Percentiles rank a stretch among this genome's conserved stretches.
Evolutionary conservation across 2,888 invertebrate genomes (phyloP).

Genomic region (Embidobia sp.): DNA sequence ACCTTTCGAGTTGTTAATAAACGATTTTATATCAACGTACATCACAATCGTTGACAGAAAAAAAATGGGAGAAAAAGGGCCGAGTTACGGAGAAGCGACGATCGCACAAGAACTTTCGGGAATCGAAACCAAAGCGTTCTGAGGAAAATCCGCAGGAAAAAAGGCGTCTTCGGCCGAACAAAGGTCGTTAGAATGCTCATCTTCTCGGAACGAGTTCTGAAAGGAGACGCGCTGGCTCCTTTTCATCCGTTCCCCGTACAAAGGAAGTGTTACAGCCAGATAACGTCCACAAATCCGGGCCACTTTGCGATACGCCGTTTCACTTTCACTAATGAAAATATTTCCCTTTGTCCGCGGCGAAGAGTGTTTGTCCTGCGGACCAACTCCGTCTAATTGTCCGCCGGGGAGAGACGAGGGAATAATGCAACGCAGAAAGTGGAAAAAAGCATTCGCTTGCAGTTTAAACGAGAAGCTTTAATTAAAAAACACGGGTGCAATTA

Average conservation of each 20-base stretch:
- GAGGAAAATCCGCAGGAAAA: constrained; percentile 42
- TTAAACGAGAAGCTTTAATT: constrained; percentile 31
- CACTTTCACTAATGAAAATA: constrained; percentile 34
- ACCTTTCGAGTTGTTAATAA: too few species aligned
- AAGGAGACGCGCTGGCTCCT: constrained; percentile 61
- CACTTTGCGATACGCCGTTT: constrained; percentile 8
- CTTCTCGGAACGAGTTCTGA: constrained; percentile 63
- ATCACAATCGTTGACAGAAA: neutral
- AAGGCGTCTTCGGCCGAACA: constrained; percentile 42
- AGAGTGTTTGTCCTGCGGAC: too few species aligned
- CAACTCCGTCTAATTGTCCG: constrained; percentile 1
- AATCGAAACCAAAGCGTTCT: constrained; percentile 41
- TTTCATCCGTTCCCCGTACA: constrained; percentile 66
- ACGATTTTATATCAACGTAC: neutral
- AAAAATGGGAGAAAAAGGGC: constrained; percentile 5
- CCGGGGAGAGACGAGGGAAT: neutral
- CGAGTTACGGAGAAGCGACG: constrained; percentile 8
- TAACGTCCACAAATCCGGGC: constrained; percentile 62
- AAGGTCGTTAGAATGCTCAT: constrained; percentile 64
- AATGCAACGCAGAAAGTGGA: too few species aligned
- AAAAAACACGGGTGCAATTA: constrained; percentile 17
- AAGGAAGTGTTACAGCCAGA: constrained; percentile 70
- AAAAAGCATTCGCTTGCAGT: constrained; percentile 19
- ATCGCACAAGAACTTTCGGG: constrained; percentile 45
- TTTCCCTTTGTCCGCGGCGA: constrained; percentile 16